phyloP scores from a whole-genome alignment of 1,140 invertebrate species.

The Zaprionus lachaisei region DNA sequence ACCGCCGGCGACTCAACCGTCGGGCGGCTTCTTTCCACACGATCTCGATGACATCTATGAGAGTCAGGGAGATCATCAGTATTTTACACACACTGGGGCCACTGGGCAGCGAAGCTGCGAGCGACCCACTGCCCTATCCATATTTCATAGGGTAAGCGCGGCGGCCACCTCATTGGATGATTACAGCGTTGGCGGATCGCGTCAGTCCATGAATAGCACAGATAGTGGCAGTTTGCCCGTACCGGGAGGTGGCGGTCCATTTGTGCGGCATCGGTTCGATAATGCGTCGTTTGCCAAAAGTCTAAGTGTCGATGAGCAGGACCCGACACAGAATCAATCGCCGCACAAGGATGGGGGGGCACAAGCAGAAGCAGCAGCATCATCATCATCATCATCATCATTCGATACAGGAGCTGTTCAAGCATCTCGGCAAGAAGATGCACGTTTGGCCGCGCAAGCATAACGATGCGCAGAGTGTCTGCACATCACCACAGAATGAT shows the following conservation, averaged over 20 bases:
- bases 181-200: conserved; percentile 53
- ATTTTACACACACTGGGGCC: conserved; percentile 83
- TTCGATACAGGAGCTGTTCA: conserved; percentile 90
- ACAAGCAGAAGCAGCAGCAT: conserved; percentile 64
- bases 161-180: conserved; percentile 74
- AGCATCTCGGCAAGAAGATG: conserved; percentile 89
- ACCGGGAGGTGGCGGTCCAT: conserved; percentile 15
- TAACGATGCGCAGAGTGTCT: conserved; percentile 85
- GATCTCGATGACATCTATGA: conserved; percentile 84
- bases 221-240: conserved; percentile 44
- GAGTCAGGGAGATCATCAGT: conserved; percentile 80
- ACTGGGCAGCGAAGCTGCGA: conserved; percentile 62
- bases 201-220: conserved; percentile 60
- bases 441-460: conserved; percentile 86
- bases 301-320: conserved; percentile 79
- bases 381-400: conserved; percentile 87
- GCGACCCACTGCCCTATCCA: conserved; percentile 77
- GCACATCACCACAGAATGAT: conserved; percentile 85
- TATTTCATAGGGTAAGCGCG: conserved; percentile 76
- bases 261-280: conserved; percentile 84
- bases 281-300: conserved; percentile 86
- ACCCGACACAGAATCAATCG: conserved; percentile 35
- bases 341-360: conserved; percentile 76
- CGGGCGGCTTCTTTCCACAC: conserved; percentile 80
- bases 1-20: conserved; percentile 60